These are phyloP conservation scores for Xenopus petersii DNA, from an alignment of 2,797 vertebrate genomes.

Conservation along the genomic window DNA sequence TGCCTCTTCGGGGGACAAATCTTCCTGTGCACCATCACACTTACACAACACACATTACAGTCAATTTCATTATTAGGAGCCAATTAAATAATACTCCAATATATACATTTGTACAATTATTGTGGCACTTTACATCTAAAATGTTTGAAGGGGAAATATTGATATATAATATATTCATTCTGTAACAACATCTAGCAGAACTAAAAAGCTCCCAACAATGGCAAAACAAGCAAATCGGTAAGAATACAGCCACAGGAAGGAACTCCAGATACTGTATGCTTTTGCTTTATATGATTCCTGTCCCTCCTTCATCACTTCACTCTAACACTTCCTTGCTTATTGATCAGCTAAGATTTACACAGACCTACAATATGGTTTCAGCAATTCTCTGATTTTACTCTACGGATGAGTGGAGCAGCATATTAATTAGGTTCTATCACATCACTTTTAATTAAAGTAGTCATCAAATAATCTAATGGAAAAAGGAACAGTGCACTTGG, in stretches of 20 bases:
- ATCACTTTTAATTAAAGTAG: neutral
- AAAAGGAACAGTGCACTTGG: too few relatives aligned
- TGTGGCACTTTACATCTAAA: too few relatives aligned
- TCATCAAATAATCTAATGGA: neutral
- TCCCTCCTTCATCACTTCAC: neutral
- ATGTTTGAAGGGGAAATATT: too few relatives aligned
- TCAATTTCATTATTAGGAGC: too few relatives aligned
- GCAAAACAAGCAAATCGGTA: neutral
- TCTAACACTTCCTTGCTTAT: neutral
- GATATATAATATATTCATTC: too few relatives aligned
- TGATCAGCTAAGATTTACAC: slow-evolving; percentile 29
- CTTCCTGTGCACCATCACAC: too few relatives aligned
- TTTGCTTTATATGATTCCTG: neutral
- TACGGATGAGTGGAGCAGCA: slow-evolving; percentile 8
- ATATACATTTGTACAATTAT: too few relatives aligned
- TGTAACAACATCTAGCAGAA: too few relatives aligned
- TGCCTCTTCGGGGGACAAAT: too few relatives aligned
- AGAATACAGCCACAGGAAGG: neutral
- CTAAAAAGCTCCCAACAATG: too few relatives aligned
- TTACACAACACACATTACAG: too few relatives aligned
- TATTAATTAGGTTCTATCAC: slow-evolving; percentile 1
- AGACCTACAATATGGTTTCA: slow-evolving; percentile 14
- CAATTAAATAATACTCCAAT: too few relatives aligned
- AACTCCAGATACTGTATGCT: neutral
- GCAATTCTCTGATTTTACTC: slow-evolving; percentile 7